Base-by-base conservation (phyloP, 2,113 vertebrate species). In the Limnothrissa miodon region DNA sequence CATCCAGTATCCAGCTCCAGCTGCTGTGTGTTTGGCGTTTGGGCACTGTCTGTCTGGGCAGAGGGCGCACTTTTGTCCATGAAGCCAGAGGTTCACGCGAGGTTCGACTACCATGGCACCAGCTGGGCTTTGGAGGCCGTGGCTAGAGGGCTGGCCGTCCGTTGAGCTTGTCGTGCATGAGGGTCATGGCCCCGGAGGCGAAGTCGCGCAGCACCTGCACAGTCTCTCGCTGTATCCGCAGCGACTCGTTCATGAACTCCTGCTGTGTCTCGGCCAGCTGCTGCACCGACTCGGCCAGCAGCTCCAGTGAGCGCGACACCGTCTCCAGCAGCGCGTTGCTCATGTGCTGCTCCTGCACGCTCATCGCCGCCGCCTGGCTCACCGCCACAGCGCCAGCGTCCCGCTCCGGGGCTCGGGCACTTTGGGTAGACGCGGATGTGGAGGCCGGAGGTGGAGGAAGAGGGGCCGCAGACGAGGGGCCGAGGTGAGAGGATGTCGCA, bases 161-260 rank as follows among this genome's bases (percentile, higher is more conserved):
- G 0, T 95, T 95, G 79, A 95, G 90, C 87, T 94, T 95, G 85
- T 95, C 95, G 1, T 94, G 94, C 90, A 95, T 92, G 79, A 95
- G 90, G 0, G 95, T 90, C 62, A 94, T 90, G 46, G 93, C 90
- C 9, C 93, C 93, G 0, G 91, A 89, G 17, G 95, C 92, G 88
- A 95, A 95, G 84, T 95, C 94, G 86, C 93, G 90, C 70, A 95
- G 91, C 83, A 94, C 92, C 78, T 94, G 92, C 66, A 95, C 92
- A 0, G 92, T 95, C 83, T 95, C 94, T 33, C 94, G 84, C 90
- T 95, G 95, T 70, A 95, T 89, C 85, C 90, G 91, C 88, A 95
- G 86, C 1, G 95, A 94, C 85, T 95, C 93, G 0, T 93, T 92
- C 9, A 92, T 92, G 82, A 95, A 95, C 87, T 95, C 93, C 89